These are phyloP conservation scores for Lacerta bilineata DNA, from an alignment of 2,797 vertebrate genomes.

Conservation along the genomic window DNA sequence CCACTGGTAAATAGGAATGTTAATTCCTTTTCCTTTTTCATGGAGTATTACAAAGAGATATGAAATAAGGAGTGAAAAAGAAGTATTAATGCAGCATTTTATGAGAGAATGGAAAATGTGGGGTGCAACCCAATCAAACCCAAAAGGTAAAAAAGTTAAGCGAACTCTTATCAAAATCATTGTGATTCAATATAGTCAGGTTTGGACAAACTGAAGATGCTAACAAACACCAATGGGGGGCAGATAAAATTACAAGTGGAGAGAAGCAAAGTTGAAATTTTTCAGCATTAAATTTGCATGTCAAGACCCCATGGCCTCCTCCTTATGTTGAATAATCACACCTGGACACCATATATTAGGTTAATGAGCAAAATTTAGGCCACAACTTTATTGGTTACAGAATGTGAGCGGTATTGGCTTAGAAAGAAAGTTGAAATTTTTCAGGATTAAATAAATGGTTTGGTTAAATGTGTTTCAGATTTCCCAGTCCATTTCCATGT, in stretches of 20 bases:
- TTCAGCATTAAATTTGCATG: neutral
- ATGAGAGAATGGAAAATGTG: neutral
- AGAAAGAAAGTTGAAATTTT: neutral
- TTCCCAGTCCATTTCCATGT: conserved; percentile 3
- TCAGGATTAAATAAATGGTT: neutral
- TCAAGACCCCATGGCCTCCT: too few relatives aligned
- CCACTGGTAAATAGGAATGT: neutral
- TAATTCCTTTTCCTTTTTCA: neutral
- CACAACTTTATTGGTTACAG: too few relatives aligned
- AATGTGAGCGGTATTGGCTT: neutral
- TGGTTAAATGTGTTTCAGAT: neutral
- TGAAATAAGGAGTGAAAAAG: neutral
- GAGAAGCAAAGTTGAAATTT: neutral
- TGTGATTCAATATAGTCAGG: neutral
- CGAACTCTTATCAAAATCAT: neutral
- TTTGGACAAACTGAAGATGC: neutral
- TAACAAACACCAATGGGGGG: neutral
- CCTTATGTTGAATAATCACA: too few relatives aligned
- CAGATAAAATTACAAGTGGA: neutral
- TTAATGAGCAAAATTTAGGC: too few relatives aligned
- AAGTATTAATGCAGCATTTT: neutral
- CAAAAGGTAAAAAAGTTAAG: neutral
- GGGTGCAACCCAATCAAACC: neutral
- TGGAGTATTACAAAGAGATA: neutral
- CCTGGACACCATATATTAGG: too few relatives aligned